These are phyloP conservation scores for Arctia plantaginis DNA, from an alignment of 2,888 invertebrate species.

Conservation along the genomic window DNA sequence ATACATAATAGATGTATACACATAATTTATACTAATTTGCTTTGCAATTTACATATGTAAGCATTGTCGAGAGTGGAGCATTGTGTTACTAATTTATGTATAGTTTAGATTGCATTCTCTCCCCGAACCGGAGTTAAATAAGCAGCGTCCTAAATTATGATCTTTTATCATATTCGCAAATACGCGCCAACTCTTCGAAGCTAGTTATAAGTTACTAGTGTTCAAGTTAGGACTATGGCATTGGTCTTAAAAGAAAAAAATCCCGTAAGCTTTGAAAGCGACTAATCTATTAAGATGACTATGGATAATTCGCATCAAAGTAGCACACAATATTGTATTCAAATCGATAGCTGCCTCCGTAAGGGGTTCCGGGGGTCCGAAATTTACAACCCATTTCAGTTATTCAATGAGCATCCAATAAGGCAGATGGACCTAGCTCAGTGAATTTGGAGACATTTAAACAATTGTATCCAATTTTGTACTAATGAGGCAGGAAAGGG, in stretches of 20 bases:
- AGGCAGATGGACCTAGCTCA: constrained; percentile 40
- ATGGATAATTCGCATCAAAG: neutral
- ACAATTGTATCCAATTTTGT: constrained; percentile 39
- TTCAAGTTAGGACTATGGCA: too few relatives aligned
- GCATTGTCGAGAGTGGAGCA: constrained; percentile 23
- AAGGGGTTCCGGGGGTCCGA: too few relatives aligned
- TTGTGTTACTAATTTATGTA: constrained; percentile 1
- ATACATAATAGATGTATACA: constrained; percentile 9
- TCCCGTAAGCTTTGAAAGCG: neutral
- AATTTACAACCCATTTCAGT: constrained; percentile 21
- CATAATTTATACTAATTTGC: constrained; percentile 46
- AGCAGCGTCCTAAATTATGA: neutral
- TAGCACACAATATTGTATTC: neutral
- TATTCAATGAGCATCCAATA: constrained; percentile 35
- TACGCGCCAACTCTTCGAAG: neutral
- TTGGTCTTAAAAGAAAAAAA: neutral
- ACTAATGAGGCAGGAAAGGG: constrained; percentile 48
- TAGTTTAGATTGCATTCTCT: neutral
- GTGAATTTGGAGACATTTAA: constrained; percentile 43
- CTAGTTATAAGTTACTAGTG: neutral
- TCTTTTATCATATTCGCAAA: neutral
- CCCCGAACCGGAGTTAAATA: neutral
- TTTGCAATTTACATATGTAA: constrained; percentile 53
- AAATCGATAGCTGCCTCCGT: constrained; percentile 3
- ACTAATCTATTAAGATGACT: neutral